Conservation (phyloP, 1,140 invertebrate species). For the Drosophila jambulina region DNA sequence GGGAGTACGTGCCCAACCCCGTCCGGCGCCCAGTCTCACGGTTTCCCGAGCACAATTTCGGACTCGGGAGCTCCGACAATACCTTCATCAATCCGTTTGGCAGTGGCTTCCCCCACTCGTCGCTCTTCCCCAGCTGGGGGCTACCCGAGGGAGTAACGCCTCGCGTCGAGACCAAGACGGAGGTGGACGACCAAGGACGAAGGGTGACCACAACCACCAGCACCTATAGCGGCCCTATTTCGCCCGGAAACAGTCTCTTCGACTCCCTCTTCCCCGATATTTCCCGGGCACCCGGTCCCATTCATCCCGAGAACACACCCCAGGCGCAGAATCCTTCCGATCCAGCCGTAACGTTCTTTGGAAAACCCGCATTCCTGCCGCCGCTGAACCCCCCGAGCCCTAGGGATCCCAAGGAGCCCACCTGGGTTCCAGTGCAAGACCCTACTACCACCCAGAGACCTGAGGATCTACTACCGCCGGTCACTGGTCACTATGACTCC, state of each 20-base stretch:
- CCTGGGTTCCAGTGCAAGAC: constrained; percentile 15
- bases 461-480: constrained; percentile 5
- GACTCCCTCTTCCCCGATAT: constrained; percentile 19
- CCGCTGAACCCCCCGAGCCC: background rate
- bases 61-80: background rate
- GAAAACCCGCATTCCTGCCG: background rate
- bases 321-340: background rate
- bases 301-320: background rate
- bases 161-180: constrained; percentile 48
- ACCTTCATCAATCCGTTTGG: constrained; percentile 23
- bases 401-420: background rate
- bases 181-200: constrained; percentile 44
- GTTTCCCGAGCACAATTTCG: background rate
- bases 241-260: constrained; percentile 11
- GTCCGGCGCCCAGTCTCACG: background rate
- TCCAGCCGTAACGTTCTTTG: background rate
- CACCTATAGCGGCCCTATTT: constrained; percentile 7
- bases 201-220: constrained; percentile 50
- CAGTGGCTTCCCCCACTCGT: background rate
- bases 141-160: constrained; percentile 54
- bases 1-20: constrained; percentile 46
- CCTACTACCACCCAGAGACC: constrained; percentile 14
- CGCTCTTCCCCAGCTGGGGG: constrained; percentile 21
- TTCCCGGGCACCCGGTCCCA: constrained; percentile 1
- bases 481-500: constrained; percentile 9